phyloP scores from a whole-genome alignment of 2,113 vertebrate genomes.

The Phyllopteryx taeniolatus region DNA sequence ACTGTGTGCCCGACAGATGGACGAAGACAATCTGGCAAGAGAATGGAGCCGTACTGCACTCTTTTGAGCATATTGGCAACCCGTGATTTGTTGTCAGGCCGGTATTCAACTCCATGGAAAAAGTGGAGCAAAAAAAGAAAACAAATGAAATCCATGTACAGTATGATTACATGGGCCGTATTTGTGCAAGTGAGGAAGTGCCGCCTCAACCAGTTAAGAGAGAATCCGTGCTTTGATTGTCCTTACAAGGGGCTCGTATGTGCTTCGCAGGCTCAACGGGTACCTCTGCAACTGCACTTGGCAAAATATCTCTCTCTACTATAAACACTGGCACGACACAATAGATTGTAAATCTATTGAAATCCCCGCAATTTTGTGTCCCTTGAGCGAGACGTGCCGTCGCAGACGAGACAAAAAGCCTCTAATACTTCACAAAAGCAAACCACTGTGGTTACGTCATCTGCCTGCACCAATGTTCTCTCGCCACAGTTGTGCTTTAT shows the following conservation, averaged over 20 bases:
- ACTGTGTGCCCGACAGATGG: background rate
- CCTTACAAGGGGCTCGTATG: too few species aligned
- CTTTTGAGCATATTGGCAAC: slow-evolving; percentile 3
- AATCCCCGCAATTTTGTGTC: background rate
- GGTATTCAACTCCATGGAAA: background rate
- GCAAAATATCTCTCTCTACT: background rate
- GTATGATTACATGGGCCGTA: too few species aligned
- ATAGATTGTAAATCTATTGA: background rate
- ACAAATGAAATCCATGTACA: too few species aligned
- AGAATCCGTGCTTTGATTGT: too few species aligned
- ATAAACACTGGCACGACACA: too few species aligned
- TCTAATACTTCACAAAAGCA: background rate
- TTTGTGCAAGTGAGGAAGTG: too few species aligned
- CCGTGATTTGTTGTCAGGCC: background rate
- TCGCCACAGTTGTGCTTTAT: background rate
- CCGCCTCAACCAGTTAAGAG: too few species aligned
- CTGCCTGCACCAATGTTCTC: background rate
- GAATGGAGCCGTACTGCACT: background rate
- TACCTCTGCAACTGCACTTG: too few species aligned
- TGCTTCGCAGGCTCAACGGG: too few species aligned
- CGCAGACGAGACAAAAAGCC: background rate
- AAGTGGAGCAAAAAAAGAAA: too few species aligned
- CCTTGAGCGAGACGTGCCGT: background rate
- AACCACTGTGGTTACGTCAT: background rate
- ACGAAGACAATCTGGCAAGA: background rate